Conservation (phyloP, 2,113 vertebrate species). For the Pollachius pollachius region DNA sequence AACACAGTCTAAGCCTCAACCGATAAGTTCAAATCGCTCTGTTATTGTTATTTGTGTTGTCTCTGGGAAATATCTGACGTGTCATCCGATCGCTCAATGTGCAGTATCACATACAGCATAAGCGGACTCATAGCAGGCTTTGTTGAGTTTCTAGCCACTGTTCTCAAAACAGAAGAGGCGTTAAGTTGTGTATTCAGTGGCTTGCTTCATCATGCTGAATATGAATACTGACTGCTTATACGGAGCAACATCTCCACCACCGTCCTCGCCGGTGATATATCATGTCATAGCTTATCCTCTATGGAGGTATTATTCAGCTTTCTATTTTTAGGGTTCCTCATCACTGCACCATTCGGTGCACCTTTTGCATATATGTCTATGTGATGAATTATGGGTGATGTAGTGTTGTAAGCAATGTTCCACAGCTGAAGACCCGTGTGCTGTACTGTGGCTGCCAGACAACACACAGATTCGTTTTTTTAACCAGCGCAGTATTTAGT, state of each 20-base stretch:
- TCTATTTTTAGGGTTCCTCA: conserved; percentile 61
- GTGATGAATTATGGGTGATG: conserved; percentile 69
- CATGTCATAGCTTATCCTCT: conserved; percentile 47
- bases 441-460: conserved; percentile 43
- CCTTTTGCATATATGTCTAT: conserved; percentile 55
- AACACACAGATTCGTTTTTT: conserved; percentile 41
- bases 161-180: not conserved
- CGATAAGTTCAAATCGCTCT: too few relatives aligned
- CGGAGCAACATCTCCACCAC: conserved; percentile 44
- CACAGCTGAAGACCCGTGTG: conserved; percentile 53
- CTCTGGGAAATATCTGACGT: too few relatives aligned
- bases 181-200: conserved; percentile 16
- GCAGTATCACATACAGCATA: too few relatives aligned
- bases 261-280: conserved; percentile 50
- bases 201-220: conserved; percentile 41
- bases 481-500: conserved; percentile 43
- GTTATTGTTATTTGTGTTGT: too few relatives aligned
- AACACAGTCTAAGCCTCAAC: not conserved
- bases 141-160: not conserved
- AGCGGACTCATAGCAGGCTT: too few relatives aligned
- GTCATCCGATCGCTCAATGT: too few relatives aligned
- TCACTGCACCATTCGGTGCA: conserved; percentile 63
- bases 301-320: conserved; percentile 53
- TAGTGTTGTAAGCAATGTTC: conserved; percentile 65
- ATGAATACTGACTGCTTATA: conserved; percentile 28